phyloP scores from a whole-genome alignment of 2,113 vertebrate genomes.

The Martes martes region DNA sequence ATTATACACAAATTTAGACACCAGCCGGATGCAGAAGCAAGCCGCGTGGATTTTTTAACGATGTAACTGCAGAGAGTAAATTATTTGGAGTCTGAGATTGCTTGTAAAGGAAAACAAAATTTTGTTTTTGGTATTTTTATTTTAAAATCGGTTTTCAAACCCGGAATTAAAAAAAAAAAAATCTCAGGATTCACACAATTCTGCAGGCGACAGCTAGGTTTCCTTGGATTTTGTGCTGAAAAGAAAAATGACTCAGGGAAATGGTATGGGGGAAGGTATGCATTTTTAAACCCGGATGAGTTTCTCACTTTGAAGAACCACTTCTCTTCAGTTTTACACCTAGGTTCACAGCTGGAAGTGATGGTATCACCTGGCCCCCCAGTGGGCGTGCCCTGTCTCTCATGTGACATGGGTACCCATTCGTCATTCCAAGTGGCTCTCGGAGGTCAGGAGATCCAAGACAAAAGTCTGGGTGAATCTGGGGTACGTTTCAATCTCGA shows the following conservation, averaged over 20 bases:
- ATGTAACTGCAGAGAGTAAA: neutral
- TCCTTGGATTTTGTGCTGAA: neutral
- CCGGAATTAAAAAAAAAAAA: neutral
- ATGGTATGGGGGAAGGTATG: accelerated
- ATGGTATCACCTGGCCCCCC: neutral
- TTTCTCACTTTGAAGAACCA: neutral
- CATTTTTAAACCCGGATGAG: neutral
- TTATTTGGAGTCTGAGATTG: neutral
- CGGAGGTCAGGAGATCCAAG: neutral
- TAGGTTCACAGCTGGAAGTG: neutral
- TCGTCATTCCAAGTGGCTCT: too few relatives aligned
- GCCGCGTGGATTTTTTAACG: neutral
- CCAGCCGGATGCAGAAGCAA: neutral
- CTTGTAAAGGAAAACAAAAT: neutral
- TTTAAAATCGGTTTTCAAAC: neutral
- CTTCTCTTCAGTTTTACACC: neutral
- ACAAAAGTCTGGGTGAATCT: neutral
- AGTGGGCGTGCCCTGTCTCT: neutral
- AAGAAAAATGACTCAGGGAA: neutral
- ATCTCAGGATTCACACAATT: neutral
- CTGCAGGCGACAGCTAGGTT: neutral
- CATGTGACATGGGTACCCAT: too few relatives aligned
- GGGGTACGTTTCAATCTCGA: neutral
- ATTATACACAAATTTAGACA: neutral
- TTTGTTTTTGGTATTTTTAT: neutral